Evolutionary conservation across 2,888 invertebrate genomes (phyloP).

Genomic region (Sarcophaga rosellei): DNA sequence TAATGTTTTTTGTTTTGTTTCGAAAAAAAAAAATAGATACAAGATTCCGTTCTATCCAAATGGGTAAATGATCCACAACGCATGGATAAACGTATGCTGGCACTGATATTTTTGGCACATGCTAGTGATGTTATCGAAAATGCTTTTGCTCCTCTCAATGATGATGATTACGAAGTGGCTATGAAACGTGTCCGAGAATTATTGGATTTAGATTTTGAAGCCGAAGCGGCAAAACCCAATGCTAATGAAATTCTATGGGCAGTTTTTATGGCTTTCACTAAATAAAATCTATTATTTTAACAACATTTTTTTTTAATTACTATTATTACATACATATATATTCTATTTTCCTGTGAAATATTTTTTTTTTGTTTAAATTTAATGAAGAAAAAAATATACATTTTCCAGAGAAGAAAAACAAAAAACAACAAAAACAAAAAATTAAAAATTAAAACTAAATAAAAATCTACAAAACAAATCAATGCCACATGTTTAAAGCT

Average conservation of each 20-base stretch:
- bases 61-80: constrained; percentile 99
- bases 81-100: constrained; percentile 97
- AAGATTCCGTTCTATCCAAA: constrained; percentile 97
- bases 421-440: constrained; percentile 28
- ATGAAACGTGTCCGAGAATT: constrained; percentile 98
- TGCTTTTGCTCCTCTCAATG: constrained; percentile 98
- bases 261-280: constrained; percentile 98
- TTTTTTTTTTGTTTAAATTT: no score
- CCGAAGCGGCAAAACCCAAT: constrained; percentile 95
- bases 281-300: constrained; percentile 84
- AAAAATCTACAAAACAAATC: no score
- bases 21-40: constrained; percentile 85
- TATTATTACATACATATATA: constrained; percentile 35
- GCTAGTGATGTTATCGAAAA: constrained; percentile 99
- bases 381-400: constrained; percentile 22
- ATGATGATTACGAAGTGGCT: constrained; percentile 98
- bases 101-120: constrained; percentile 97
- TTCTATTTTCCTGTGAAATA: constrained; percentile 52
- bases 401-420: constrained; percentile 40
- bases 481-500: constrained; percentile 44
- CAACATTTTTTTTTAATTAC: constrained; percentile 52
- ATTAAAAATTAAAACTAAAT: not conserved
- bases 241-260: constrained; percentile 99
- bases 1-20: constrained; percentile 69
- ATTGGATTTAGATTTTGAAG: constrained; percentile 97